Evolutionary conservation across 1,140 invertebrate species (phyloP), one percentile per base, ranked within the genome.

Genomic region (Globodera ellingtonae): DNA sequence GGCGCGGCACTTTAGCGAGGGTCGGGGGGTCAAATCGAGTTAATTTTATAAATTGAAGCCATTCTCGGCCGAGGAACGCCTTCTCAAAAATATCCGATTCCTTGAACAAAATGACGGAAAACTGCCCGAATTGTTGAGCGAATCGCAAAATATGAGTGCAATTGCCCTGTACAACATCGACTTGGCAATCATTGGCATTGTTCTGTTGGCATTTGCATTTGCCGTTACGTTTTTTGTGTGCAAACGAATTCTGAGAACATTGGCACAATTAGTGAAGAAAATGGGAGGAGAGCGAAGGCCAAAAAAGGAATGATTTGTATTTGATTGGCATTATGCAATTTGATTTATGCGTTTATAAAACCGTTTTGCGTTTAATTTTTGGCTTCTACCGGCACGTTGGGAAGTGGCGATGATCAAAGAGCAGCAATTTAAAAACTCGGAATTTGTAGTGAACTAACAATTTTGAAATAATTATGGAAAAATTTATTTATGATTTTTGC

Each of bases 111-210:
- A 84, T 24, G 82, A 21, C 24, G 81, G 81, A 74, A 65, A 73
- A 46, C 62, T 82, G 62, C 81, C 81, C 35, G 81, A 82, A 65
- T 78, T 82, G 52, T 13, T 84, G 24, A 75, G 81, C 47, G 78
- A 79, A 73, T 72, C 70, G 10, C 18, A 75, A 72, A 72, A 79
- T 59, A 72, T 79, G 78, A 24, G 78, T n/a, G 21, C 50, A 48
- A 65, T 79, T 35, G 15, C n/a, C 4, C 35, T 66, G 15, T 79
- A 81, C 79, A 81, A 81, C 62, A 47, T 81, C 9, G 80, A 81
- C 52, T 48, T 81, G 65, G 6, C 46, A 21, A 6, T 67, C 21
- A 50, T 77, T n/a, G 62, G 10, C n/a, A n/a, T 47, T 47, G 24
- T 24, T 70, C 21, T 50, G 8, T 47, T 50, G 1, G 48, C 10